phyloP scores from a whole-genome alignment of 2,888 invertebrate genomes.

The Osedax fenrisi region DNA sequence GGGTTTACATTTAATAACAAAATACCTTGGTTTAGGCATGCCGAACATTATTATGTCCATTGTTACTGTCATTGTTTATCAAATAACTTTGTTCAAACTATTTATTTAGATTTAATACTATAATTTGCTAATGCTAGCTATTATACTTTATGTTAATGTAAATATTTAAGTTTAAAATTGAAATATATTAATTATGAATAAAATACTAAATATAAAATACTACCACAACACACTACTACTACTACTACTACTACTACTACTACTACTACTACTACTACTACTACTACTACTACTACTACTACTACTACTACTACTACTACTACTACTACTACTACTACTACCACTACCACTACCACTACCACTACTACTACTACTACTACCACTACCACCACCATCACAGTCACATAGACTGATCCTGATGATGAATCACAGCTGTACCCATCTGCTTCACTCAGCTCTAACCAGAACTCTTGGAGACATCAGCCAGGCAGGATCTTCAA shows the following conservation, averaged over 20 bases:
- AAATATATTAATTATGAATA: too few species aligned
- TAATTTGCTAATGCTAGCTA: too few species aligned
- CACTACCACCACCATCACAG: background rate
- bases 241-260: background rate
- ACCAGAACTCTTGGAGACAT: constrained; percentile 69
- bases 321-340: constrained; percentile 6
- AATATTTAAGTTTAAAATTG: too few species aligned
- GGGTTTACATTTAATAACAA: too few species aligned
- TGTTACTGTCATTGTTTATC: too few species aligned
- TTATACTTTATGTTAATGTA: too few species aligned
- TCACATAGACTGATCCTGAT: background rate
- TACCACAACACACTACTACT: background rate
- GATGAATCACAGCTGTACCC: constrained; percentile 99
- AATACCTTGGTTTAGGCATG: too few species aligned
- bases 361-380: background rate
- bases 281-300: background rate
- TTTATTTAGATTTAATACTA: too few species aligned
- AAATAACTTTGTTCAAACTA: too few species aligned
- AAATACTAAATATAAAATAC: too few species aligned
- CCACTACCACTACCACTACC: background rate
- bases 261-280: background rate
- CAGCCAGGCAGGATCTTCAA: constrained; percentile 84
- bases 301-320: background rate
- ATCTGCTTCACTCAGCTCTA: constrained; percentile 79
- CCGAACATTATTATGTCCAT: too few species aligned